phyloP scores from a whole-genome alignment of 2,888 invertebrate species.

The Drosophila macrospina region DNA sequence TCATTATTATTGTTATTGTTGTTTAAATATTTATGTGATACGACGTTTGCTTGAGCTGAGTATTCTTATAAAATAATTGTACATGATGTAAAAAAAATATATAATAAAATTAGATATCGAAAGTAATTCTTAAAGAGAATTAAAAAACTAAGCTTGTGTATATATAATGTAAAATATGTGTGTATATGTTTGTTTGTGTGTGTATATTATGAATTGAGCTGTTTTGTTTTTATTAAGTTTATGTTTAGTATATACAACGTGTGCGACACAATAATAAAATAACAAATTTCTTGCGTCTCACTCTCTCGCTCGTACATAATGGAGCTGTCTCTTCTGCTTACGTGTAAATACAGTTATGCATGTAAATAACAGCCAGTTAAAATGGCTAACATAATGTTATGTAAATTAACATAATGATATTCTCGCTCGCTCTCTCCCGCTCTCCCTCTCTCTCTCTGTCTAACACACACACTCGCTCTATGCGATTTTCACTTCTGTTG shows the following conservation, averaged over 20 bases:
- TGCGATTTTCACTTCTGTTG: slow-evolving; percentile 44
- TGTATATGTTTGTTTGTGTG: slow-evolving; percentile 8
- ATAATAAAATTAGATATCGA: slow-evolving; percentile 3
- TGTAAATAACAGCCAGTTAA: slow-evolving; percentile 60
- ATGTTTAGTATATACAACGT: slow-evolving; percentile 25
- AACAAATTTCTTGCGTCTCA: slow-evolving; percentile 9
- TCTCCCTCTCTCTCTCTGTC: not conserved
- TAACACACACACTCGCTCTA: slow-evolving; percentile 21
- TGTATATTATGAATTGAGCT: slow-evolving; percentile 23
- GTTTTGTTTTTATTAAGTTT: slow-evolving; percentile 6
- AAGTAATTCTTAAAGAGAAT: not conserved
- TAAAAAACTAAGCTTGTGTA: slow-evolving; percentile 10
- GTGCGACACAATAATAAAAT: not conserved
- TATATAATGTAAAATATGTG: no score
- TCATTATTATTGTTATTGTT: slow-evolving; percentile 2
- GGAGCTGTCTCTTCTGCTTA: slow-evolving; percentile 28
- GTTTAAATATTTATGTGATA: slow-evolving; percentile 35
- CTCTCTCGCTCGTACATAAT: slow-evolving; percentile 13
- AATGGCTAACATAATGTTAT: slow-evolving; percentile 49
- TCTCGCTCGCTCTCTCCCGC: slow-evolving; percentile 13
- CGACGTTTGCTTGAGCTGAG: slow-evolving; percentile 49
- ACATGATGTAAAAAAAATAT: slow-evolving; percentile 26
- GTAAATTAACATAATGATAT: slow-evolving; percentile 39
- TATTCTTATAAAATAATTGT: slow-evolving; percentile 53
- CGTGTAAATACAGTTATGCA: slow-evolving; percentile 53